Evolutionary conservation across 1,140 invertebrate genomes (phyloP).

Genomic region (Drosophila mauritiana): DNA sequence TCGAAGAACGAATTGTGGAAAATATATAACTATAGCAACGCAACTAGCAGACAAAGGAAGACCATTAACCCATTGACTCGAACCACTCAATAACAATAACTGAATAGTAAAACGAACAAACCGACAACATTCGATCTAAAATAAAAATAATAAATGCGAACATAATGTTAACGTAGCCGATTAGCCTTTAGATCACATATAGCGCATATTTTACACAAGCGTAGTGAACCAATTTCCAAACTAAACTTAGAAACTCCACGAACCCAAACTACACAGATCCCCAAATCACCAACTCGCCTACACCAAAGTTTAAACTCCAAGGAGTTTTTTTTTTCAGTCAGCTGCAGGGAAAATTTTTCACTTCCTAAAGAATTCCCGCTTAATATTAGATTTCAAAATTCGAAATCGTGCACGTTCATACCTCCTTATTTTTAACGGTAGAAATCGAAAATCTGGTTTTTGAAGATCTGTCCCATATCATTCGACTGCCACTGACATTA

Average conservation of each 20-base stretch:
- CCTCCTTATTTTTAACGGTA: too few species aligned
- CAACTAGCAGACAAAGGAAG: constrained; percentile 13
- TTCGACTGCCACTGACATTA: not conserved
- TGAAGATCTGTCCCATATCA: not conserved
- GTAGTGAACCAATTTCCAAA: constrained; percentile 50
- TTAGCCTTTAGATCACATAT: constrained; percentile 60
- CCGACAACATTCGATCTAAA: constrained; percentile 15
- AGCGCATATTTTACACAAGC: constrained; percentile 57
- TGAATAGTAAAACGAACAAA: constrained; percentile 25
- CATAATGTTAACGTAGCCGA: constrained; percentile 61
- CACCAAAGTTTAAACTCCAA: not conserved
- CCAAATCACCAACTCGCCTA: not conserved
- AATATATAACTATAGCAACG: not conserved
- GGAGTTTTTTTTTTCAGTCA: too few species aligned
- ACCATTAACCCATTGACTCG: constrained; percentile 29
- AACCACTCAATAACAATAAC: constrained; percentile 39
- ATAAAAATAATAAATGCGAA: constrained; percentile 43
- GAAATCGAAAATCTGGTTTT: not conserved
- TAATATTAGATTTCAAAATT: too few species aligned
- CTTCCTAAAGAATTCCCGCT: too few species aligned
- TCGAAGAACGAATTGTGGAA: constrained; percentile 13
- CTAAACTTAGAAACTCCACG: constrained; percentile 13
- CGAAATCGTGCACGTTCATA: too few species aligned
- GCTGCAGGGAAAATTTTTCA: too few species aligned
- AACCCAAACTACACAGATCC: not conserved